These are phyloP conservation scores for Sarcophaga subvicina DNA, from an alignment of 2,888 invertebrate genomes.

Conservation along the genomic window DNA sequence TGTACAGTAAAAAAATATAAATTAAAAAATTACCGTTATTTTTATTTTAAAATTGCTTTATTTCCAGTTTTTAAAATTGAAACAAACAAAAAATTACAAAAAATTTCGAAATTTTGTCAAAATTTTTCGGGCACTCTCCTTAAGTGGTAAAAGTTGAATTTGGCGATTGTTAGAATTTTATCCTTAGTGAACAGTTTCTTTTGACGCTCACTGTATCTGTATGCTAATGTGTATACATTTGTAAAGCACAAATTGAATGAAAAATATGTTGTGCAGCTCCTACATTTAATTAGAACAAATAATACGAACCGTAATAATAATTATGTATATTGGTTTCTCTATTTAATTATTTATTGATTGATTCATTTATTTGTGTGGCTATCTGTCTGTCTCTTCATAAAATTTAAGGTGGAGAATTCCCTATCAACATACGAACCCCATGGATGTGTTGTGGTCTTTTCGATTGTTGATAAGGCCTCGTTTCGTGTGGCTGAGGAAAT, in stretches of 20 bases:
- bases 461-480: conserved; percentile 92
- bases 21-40: no score
- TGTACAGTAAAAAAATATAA: no score
- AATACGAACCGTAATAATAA: not conserved
- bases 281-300: not conserved
- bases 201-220: no score
- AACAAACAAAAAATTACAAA: no score
- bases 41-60: no score
- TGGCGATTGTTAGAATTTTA: no score
- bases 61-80: no score
- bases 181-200: no score
- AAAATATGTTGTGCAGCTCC: not conserved
- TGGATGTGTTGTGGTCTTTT: conserved; percentile 95
- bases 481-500: conserved; percentile 93
- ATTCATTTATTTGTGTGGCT: not conserved
- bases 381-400: not conserved
- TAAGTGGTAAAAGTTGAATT: no score
- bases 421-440: conserved; percentile 95
- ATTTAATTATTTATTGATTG: not conserved
- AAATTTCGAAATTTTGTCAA: no score
- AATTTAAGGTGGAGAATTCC: conserved; percentile 90
- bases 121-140: no score
- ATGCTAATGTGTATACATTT: no score
- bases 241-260: not conserved
- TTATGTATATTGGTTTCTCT: not conserved